phyloP scores from a whole-genome alignment of 1,140 invertebrate genomes.

The Tetramorium alpestre region DNA sequence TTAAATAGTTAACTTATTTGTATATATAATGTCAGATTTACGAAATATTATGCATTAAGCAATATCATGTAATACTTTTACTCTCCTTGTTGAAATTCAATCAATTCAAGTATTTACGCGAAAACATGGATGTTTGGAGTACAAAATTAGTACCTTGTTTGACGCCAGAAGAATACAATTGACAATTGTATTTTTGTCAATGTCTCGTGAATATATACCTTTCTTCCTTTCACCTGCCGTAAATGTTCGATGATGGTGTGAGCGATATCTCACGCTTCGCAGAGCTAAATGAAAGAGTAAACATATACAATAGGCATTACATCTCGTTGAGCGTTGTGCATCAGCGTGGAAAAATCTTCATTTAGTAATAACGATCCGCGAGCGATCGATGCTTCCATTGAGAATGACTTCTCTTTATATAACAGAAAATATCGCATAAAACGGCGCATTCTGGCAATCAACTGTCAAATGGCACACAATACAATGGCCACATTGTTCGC shows the following conservation, averaged over 20 bases:
- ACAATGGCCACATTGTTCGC: slow-evolving; percentile 79
- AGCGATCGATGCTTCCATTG: slow-evolving; percentile 33
- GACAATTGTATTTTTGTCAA: slow-evolving; percentile 24
- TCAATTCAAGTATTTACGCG: not conserved
- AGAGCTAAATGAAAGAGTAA: slow-evolving; percentile 15
- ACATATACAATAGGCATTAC: not conserved
- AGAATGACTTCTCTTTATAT: slow-evolving; percentile 10
- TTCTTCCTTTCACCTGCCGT: not conserved
- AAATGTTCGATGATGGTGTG: not conserved
- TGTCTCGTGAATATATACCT: not conserved
- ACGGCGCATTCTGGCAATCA: not conserved
- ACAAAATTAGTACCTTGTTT: not conserved
- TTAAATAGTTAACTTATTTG: not conserved
- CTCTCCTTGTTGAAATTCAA: not conserved
- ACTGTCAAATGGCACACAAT: slow-evolving; percentile 73
- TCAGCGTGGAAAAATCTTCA: slow-evolving; percentile 25
- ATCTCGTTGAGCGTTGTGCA: not conserved
- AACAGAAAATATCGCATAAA: slow-evolving; percentile 36
- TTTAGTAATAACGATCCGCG: slow-evolving; percentile 16
- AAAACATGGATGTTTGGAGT: not conserved
- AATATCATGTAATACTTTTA: not conserved
- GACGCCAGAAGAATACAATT: not conserved
- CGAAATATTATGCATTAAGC: not conserved
- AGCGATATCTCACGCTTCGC: not conserved
- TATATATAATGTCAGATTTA: not conserved